phyloP scores from a whole-genome alignment of 2,797 vertebrate genomes.

The Pseudochaenichthys georgianus region DNA sequence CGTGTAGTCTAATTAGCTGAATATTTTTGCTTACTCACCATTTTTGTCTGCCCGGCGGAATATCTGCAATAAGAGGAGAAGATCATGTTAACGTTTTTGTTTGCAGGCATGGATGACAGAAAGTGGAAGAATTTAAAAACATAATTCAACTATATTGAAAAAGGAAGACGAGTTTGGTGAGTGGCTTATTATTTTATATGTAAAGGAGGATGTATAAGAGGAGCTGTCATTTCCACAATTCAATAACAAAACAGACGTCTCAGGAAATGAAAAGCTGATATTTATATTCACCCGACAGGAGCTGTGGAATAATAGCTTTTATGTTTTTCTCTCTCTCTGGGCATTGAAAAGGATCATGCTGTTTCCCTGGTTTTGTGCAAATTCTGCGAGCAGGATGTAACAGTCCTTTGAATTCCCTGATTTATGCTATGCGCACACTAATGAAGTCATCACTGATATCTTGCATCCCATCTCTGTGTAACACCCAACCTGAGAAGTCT shows the following conservation, averaged over 20 bases:
- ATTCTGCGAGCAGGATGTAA: conserved; percentile 11
- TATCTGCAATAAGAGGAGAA: conserved; percentile 87
- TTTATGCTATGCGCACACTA: background rate
- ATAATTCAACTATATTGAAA: background rate
- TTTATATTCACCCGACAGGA: conserved; percentile 27
- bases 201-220: conserved; percentile 19
- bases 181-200: background rate
- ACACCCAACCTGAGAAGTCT: conserved; percentile 6
- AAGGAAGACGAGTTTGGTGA: background rate
- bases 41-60: conserved; percentile 97
- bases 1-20: conserved; percentile 17
- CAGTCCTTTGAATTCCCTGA: conserved; percentile 6
- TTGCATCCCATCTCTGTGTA: background rate
- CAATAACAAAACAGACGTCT: conserved; percentile 32
- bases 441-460: conserved; percentile 16
- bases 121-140: background rate
- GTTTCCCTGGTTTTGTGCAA: conserved; percentile 11
- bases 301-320: conserved; percentile 25
- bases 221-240: conserved; percentile 44
- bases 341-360: background rate
- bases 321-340: background rate
- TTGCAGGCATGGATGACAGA: background rate
- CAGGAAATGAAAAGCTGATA: conserved; percentile 61
- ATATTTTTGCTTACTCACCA: conserved; percentile 84
- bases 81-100: conserved; percentile 16